A percentile compares a stretch with the other conserved stretches of the same genome.
phyloP scores from a whole-genome alignment of 2,113 vertebrate species.

The Bos javanicus region DNA sequence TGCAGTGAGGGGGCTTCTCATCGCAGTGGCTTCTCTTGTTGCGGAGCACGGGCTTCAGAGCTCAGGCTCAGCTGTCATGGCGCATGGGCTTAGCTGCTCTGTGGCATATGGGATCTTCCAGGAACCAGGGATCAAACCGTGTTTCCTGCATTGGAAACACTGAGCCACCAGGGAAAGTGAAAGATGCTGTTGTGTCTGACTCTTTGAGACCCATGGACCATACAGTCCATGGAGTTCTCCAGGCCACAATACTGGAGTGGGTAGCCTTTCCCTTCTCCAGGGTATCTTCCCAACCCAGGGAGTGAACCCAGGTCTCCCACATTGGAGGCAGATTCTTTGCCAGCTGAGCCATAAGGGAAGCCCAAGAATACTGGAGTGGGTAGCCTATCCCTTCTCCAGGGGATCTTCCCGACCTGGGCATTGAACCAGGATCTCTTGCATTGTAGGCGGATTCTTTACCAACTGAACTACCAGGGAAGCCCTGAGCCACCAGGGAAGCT shows the following conservation, averaged over 20 bases:
- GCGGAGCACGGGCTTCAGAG: background rate
- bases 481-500: background rate
- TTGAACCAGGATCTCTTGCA: background rate
- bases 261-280: background rate
- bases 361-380: background rate
- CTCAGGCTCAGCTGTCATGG: background rate
- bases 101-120: background rate
- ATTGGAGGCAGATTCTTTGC: background rate
- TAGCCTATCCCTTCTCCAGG: background rate
- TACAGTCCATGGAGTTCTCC: background rate
- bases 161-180: background rate
- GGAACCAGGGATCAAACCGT: background rate
- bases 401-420: background rate
- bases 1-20: background rate
- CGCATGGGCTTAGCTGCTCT: background rate
- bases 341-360: background rate
- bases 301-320: accelerated
- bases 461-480: background rate
- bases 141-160: background rate
- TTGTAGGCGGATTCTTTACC: background rate
- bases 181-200: accelerated
- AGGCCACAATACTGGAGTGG: background rate
- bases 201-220: background rate
- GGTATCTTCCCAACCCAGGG: background rate
- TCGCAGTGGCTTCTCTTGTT: background rate